These are phyloP conservation scores for Cyclina sinensis DNA, from an alignment of 1,140 invertebrate species.

Conservation along the genomic window DNA sequence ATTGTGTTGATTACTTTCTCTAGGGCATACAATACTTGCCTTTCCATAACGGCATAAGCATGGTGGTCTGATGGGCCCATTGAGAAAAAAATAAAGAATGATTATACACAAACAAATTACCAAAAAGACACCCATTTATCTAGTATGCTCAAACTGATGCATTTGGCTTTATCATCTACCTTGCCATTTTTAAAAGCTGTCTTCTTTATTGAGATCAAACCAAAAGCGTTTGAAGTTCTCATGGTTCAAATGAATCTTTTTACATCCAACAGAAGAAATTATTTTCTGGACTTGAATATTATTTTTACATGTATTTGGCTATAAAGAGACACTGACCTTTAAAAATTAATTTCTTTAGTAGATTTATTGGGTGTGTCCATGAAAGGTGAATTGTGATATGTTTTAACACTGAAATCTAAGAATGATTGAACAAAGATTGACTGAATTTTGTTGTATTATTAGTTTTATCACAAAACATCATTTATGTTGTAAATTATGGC, in stretches of 20 bases:
- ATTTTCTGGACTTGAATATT: no score
- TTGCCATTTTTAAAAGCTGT: no score
- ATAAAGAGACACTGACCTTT: no score
- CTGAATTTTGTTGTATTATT: background rate
- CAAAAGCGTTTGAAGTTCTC: no score
- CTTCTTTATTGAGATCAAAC: no score
- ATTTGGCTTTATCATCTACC: background rate
- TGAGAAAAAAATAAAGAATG: background rate
- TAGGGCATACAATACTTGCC: background rate
- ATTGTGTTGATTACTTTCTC: background rate
- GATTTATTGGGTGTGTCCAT: constrained; percentile 3
- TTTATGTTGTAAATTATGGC: background rate
- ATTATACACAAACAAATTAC: constrained; percentile 3
- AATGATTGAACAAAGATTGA: background rate
- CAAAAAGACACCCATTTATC: background rate
- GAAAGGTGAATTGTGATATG: background rate
- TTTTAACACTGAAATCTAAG: background rate
- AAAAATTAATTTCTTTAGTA: background rate
- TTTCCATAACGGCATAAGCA: background rate
- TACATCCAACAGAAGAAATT: no score
- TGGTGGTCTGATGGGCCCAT: background rate
- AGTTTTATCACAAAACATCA: constrained; percentile 2
- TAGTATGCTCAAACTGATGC: background rate
- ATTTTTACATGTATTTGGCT: no score
- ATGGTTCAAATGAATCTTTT: no score